Base-by-base conservation (phyloP, 2,888 invertebrate genomes). In the Caenorhabditis sp. region DNA sequence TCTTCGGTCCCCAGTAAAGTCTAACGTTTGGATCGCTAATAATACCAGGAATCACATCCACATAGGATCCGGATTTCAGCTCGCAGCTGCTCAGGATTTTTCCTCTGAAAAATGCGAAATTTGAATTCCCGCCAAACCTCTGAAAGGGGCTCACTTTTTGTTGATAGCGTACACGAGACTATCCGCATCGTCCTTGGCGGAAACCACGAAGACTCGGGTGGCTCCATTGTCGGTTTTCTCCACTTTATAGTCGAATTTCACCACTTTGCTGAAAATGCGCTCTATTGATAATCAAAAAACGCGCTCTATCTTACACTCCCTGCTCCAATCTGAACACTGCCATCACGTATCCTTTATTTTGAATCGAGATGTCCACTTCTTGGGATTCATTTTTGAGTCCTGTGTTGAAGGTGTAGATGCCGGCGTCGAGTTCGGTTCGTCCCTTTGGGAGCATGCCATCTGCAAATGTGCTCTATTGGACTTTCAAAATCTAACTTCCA, bases 161-260 rank as follows among this genome's bases (percentile, higher is more conserved):
- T 87, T 85, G 49, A 86, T 73, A 0, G 77, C 86, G 51, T 85
- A 86, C 2, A 87, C 54, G 22, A 64, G 72, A n/a, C 85, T 86
- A 63, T 84, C 72, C 26, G 81, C 73, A 19, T 74, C 83, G 44
- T 82, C 82, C 2, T 68, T 64, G 6, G 85, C 85, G 10, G 87
- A 80, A 38, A 90, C 81, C 10, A 90, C 76, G 61, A 89, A 89
- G 26, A 90, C 80, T 14, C 86, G 74, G 3, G 90, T 88, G 6
- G 84, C 85, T 51, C 90, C 90, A 56, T 89, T 89, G 54, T 88
- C 89, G 19, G 89, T 85, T 72, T 90, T 90, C 79, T 90, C 89
- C 35, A 83, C 82, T 58, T 82, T 82, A 69, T 90, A 90, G 24
- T 84, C 84, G 68, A 80, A 80, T 44, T 64, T 70, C 8, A 83